A percentile compares a stretch with the other conserved stretches of the same genome.
Conservation (phyloP, 2,113 vertebrate species). For the Eudorcas thomsonii region DNA sequence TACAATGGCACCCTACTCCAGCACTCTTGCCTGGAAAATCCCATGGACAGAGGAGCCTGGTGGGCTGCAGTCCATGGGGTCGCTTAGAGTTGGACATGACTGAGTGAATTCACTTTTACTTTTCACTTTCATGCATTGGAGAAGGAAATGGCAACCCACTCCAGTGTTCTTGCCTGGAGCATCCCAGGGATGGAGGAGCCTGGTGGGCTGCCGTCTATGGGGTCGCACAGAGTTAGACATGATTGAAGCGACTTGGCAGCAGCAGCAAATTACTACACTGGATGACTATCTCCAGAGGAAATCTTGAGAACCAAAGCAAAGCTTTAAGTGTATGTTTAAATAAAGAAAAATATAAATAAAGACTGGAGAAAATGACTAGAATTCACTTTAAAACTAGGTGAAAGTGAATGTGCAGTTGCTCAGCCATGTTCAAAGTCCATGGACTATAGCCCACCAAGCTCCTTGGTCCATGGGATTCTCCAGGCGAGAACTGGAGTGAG, state of each 20-base stretch:
- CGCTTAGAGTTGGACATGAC: too few relatives aligned
- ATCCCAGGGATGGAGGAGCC: too few relatives aligned
- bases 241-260: too few relatives aligned
- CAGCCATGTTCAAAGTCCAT: not conserved
- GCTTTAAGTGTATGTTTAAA: not conserved
- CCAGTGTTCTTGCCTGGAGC: too few relatives aligned
- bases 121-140: too few relatives aligned
- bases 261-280: not conserved
- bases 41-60: too few relatives aligned
- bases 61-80: too few relatives aligned
- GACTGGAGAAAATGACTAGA: not conserved
- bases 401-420: not conserved
- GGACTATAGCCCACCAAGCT: not conserved
- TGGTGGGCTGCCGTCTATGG: too few relatives aligned
- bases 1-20: not conserved
- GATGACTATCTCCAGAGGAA: not conserved
- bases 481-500: not conserved
- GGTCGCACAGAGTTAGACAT: too few relatives aligned
- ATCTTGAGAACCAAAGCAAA: constrained; percentile 10
- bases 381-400: not conserved
- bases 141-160: too few relatives aligned
- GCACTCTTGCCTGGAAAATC: too few relatives aligned
- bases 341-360: not conserved
- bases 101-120: too few relatives aligned
- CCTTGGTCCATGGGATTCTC: not conserved